Conservation (phyloP, 2,888 invertebrate species). For the Seira musarum region DNA sequence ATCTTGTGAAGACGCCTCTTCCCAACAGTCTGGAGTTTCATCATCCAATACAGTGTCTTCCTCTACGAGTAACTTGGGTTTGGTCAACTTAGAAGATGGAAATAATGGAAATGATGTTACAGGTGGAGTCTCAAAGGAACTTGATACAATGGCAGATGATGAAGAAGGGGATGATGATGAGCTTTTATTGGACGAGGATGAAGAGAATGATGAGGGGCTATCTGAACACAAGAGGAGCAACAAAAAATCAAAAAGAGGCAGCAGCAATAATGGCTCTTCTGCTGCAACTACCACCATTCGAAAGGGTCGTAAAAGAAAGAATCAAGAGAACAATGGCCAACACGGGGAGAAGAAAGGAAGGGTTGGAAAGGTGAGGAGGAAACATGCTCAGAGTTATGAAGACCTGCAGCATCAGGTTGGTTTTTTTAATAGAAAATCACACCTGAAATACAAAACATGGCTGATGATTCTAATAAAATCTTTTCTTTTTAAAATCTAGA, state of each 20-base stretch:
- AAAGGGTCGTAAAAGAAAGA: slow-evolving; percentile 62
- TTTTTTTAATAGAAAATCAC: slow-evolving; percentile 3
- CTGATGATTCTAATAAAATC: too few relatives aligned
- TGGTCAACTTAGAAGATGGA: slow-evolving; percentile 20
- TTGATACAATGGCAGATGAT: neutral
- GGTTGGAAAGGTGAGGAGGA: slow-evolving; percentile 73
- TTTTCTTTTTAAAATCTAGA: too few relatives aligned
- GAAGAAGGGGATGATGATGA: slow-evolving; percentile 33
- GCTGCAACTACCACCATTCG: slow-evolving; percentile 7
- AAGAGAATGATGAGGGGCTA: slow-evolving; percentile 24
- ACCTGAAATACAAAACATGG: slow-evolving; percentile 14
- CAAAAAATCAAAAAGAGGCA: neutral
- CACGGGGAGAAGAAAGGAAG: slow-evolving; percentile 41
- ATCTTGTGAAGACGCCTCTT: slow-evolving; percentile 26
- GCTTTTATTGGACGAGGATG: slow-evolving; percentile 12
- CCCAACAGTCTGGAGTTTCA: slow-evolving; percentile 42
- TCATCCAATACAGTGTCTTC: slow-evolving; percentile 36
- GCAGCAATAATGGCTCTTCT: slow-evolving; percentile 24
- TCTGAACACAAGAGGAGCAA: slow-evolving; percentile 1
- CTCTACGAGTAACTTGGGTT: slow-evolving; percentile 25
- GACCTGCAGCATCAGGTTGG: slow-evolving; percentile 73
- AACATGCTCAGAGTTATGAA: slow-evolving; percentile 80
- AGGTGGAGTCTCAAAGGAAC: neutral
- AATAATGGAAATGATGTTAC: neutral
- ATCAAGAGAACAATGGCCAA: slow-evolving; percentile 5